A percentile compares a stretch with the other conserved stretches of the same genome.
phyloP scores from a whole-genome alignment of 1,140 invertebrate genomes.

The Samia ricini region DNA sequence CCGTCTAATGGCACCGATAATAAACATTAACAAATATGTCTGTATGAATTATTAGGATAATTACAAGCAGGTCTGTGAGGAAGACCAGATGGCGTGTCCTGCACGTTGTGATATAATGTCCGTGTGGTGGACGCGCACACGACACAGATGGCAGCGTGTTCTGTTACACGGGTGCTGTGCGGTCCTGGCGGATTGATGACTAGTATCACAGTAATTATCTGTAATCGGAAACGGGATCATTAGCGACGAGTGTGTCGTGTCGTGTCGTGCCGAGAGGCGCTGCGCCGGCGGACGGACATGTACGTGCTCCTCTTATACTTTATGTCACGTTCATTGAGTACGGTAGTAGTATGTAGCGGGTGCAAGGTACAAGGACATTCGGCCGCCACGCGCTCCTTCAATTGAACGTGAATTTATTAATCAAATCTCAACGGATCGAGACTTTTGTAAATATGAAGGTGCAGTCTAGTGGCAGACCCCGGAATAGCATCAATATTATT shows the following conservation, averaged over 20 bases:
- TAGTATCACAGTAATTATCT: neutral
- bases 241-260: neutral
- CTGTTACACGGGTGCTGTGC: slow-evolving; percentile 16
- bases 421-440: too few relatives aligned
- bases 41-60: neutral
- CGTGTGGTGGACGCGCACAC: too few relatives aligned
- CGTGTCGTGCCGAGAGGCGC: neutral
- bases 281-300: neutral
- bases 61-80: neutral
- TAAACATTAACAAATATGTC: neutral
- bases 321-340: too few relatives aligned
- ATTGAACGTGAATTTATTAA: too few relatives aligned
- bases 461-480: too few relatives aligned
- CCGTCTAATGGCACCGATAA: neutral
- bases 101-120: too few relatives aligned
- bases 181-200: too few relatives aligned
- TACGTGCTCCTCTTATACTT: neutral
- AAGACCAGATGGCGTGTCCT: neutral
- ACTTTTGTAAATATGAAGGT: too few relatives aligned
- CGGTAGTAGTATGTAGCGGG: too few relatives aligned
- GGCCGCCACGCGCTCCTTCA: too few relatives aligned
- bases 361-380: too few relatives aligned
- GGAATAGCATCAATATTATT: too few relatives aligned
- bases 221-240: slow-evolving; percentile 2
- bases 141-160: slow-evolving; percentile 22